These are phyloP conservation scores for Heteronetta atricapilla DNA, from an alignment of 2,113 vertebrate genomes.

Conservation along the genomic window DNA sequence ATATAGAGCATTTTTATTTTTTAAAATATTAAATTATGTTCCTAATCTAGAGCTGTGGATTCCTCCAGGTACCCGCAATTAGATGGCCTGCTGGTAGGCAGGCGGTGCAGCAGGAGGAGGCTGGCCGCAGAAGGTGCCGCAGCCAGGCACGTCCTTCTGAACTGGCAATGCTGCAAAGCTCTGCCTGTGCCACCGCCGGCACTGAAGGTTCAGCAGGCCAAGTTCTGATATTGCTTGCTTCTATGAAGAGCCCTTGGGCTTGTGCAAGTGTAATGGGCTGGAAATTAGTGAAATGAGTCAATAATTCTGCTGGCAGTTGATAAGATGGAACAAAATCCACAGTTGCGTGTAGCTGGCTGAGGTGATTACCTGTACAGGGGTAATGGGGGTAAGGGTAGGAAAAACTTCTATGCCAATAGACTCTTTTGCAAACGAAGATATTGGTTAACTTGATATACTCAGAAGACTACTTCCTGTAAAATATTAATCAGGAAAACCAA, in stretches of 20 bases:
- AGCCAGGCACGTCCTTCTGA: not conserved
- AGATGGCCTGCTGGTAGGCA: not conserved
- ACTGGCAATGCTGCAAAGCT: not conserved
- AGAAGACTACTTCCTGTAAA: not conserved
- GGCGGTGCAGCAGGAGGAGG: not conserved
- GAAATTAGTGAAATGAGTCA: constrained; percentile 19
- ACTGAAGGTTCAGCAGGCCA: not conserved
- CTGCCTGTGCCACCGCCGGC: not conserved
- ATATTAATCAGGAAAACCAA: constrained; percentile 20
- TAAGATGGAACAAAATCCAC: not conserved
- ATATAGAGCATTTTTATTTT: not conserved
- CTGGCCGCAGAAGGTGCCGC: not conserved
- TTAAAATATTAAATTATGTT: not conserved
- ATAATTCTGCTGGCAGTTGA: not conserved
- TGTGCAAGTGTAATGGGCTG: not conserved
- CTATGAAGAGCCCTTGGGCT: not conserved
- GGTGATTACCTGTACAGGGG: not conserved
- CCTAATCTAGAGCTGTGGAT: not conserved
- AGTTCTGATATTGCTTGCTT: not conserved
- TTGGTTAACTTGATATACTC: not conserved
- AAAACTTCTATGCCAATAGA: not conserved
- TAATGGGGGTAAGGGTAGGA: not conserved
- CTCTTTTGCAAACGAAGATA: not conserved
- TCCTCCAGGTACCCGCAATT: not conserved
- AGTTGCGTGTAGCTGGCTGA: not conserved